phyloP scores from a whole-genome alignment of 2,888 invertebrate genomes.

The Ametastegia equiseti region DNA sequence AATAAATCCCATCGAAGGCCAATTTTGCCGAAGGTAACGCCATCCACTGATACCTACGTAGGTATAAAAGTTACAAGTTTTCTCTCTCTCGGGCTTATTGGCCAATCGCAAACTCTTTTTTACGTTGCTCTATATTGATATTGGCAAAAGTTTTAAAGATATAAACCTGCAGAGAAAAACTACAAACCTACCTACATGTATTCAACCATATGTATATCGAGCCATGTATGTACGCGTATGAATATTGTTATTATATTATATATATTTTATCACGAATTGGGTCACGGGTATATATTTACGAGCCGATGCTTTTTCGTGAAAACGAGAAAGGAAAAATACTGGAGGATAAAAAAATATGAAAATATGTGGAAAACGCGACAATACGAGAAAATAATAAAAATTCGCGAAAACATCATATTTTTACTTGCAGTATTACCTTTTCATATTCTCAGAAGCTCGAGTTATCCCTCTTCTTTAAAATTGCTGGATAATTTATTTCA shows the following conservation, averaged over 20 bases:
- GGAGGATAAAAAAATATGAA: not conserved
- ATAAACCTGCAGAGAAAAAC: not conserved
- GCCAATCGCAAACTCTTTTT: constrained; percentile 4
- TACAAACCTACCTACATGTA: not conserved
- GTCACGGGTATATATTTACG: not conserved
- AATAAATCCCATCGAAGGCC: not conserved
- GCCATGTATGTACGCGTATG: not conserved
- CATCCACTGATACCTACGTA: not conserved
- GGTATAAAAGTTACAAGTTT: constrained; percentile 16
- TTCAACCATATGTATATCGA: not conserved
- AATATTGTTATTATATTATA: not conserved
- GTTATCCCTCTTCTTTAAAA: too few species aligned
- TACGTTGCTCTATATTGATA: constrained; percentile 11
- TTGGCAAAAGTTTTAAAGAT: constrained; percentile 1
- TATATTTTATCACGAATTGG: not conserved
- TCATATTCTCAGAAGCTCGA: too few species aligned
- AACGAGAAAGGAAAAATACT: too few species aligned
- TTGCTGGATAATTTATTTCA: too few species aligned
- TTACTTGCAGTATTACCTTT: too few species aligned
- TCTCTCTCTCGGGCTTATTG: constrained; percentile 10
- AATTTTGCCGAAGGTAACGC: constrained; percentile 18
- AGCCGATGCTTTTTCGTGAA: not conserved
- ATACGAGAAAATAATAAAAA: too few species aligned
- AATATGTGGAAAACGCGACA: constrained; percentile 5
- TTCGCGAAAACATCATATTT: too few species aligned